A percentile compares a stretch with the other conserved stretches of the same genome.
Evolutionary conservation across 2,888 invertebrate genomes (phyloP).

Genomic region (Luffia ferchaultella): DNA sequence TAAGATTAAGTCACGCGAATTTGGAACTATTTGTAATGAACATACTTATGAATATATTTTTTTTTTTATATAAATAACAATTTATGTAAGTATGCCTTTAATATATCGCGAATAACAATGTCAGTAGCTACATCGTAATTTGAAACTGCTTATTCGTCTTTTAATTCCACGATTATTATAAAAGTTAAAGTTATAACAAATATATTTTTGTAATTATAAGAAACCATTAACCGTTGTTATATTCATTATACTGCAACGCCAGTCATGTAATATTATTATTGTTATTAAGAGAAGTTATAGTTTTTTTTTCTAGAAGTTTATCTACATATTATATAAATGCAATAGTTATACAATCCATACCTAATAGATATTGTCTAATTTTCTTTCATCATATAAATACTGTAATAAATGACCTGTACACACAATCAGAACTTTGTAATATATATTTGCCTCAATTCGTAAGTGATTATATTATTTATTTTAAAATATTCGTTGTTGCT

Average conservation of each 20-base stretch:
- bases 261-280: too few relatives aligned
- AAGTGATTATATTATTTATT: too few relatives aligned
- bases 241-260: slow-evolving; percentile 6
- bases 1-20: not conserved
- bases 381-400: slow-evolving; percentile 21
- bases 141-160: not conserved
- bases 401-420: slow-evolving; percentile 57
- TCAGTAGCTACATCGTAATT: not conserved
- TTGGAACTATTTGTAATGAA: too few relatives aligned
- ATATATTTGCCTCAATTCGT: too few relatives aligned
- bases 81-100: not conserved
- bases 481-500: too few relatives aligned
- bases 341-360: not conserved
- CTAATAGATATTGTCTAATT: not conserved
- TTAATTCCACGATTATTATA: slow-evolving; percentile 17
- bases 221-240: slow-evolving; percentile 19
- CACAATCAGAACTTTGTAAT: too few relatives aligned
- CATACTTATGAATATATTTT: not conserved
- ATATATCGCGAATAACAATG: not conserved
- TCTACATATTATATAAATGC: not conserved
- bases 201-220: slow-evolving; percentile 12
- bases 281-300: too few relatives aligned
- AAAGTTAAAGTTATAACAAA: slow-evolving; percentile 20
- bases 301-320: too few relatives aligned
- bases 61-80: not conserved